Evolutionary conservation across 1,140 invertebrate genomes (phyloP).

Genomic region (Dendroctonus ponderosae): DNA sequence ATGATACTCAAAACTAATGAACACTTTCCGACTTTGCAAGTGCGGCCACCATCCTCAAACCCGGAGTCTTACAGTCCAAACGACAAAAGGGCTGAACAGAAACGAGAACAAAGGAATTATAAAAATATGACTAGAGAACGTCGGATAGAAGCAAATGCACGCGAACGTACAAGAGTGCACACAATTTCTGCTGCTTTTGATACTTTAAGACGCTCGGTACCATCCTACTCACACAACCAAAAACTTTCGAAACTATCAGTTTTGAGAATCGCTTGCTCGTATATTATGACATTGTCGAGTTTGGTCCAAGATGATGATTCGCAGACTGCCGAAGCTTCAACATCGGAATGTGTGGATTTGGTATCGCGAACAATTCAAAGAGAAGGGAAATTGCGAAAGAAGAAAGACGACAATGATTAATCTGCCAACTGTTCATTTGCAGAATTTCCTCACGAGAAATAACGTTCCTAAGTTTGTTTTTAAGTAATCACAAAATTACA

Average conservation of each 20-base stretch:
- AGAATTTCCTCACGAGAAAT: background rate
- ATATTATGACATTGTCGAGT: constrained; percentile 79
- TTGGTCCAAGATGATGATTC: constrained; percentile 54
- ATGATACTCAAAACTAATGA: constrained; percentile 41
- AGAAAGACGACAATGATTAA: constrained; percentile 67
- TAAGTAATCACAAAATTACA: too few relatives aligned
- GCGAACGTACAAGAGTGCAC: constrained; percentile 88
- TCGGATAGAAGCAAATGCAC: constrained; percentile 88
- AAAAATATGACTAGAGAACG: constrained; percentile 93
- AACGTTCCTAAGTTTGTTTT: constrained; percentile 17
- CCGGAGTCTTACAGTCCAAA: background rate
- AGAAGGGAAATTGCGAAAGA: constrained; percentile 84
- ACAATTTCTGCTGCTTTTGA: constrained; percentile 95
- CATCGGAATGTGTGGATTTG: constrained; percentile 78
- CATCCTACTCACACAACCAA: constrained; percentile 88
- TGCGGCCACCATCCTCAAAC: background rate
- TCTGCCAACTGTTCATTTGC: constrained; percentile 1
- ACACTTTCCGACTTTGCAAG: constrained; percentile 43
- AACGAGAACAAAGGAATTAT: constrained; percentile 79
- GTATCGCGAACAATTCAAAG: constrained; percentile 88
- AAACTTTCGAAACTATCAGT: constrained; percentile 91
- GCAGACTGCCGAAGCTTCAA: constrained; percentile 49
- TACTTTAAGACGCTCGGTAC: constrained; percentile 77
- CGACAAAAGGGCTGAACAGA: constrained; percentile 36
- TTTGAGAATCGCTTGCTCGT: constrained; percentile 85